Evolutionary conservation across 2,113 vertebrate genomes (phyloP).

Genomic region (Carettochelys insculpta): DNA sequence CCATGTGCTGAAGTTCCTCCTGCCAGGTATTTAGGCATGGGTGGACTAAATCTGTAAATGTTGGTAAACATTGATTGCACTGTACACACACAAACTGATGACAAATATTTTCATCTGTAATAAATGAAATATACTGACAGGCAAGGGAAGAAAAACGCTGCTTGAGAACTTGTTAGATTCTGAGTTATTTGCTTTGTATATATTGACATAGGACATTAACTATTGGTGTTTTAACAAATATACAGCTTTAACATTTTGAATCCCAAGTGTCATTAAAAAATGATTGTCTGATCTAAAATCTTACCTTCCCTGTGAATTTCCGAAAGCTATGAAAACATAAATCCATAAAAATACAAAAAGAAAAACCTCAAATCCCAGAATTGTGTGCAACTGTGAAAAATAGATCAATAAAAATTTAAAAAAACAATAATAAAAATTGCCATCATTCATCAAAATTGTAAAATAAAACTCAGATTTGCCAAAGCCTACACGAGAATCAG

Average conservation of each 20-base stretch:
- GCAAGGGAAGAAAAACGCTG: background rate
- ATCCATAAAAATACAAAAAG: no score
- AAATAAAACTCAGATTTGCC: background rate
- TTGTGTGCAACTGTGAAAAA: background rate
- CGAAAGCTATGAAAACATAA: background rate
- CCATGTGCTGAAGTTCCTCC: background rate
- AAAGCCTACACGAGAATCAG: background rate
- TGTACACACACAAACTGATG: background rate
- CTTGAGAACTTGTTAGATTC: background rate
- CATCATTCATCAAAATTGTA: background rate
- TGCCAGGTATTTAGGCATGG: background rate
- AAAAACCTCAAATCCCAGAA: no score
- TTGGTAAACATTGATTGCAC: background rate
- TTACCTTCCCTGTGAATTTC: background rate
- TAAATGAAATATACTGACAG: background rate
- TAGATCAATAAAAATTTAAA: background rate
- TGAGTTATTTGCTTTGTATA: background rate
- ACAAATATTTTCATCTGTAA: background rate
- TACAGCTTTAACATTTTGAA: background rate
- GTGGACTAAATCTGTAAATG: background rate
- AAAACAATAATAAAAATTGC: background rate
- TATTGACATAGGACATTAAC: background rate
- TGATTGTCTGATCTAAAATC: background rate
- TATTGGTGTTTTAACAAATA: background rate
- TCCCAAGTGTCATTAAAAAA: background rate